Base-by-base conservation (phyloP, 2,797 vertebrate genomes). In the Alcedo atthis region DNA sequence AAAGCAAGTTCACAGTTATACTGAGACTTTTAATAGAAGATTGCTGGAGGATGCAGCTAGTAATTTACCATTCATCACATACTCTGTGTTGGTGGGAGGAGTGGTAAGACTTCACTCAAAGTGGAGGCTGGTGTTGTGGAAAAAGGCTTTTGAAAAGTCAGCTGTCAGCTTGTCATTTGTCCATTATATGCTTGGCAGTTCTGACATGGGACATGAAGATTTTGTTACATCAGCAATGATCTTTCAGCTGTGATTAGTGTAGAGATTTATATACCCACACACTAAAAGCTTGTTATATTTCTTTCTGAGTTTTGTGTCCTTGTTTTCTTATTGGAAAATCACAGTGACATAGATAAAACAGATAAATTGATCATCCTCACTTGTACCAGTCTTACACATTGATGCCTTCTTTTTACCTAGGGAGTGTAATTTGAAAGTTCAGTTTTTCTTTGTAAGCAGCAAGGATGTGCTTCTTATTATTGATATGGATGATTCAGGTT, bases 21-120 rank as follows among this genome's bases (percentile, higher is more conserved):
- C 24, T 59, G 46, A 62, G 43, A 75, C 74, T 85, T 85, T 91
- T 78, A 84, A 79, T 78, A 87, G 71, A 81, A 92, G 33, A 69
- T 54, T 69, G 55, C 40, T 74, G 74, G 43, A 88, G 42, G 26
- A 55, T 79, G 45, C 74, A 86, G 51, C 59, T 86, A 81, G 45
- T 33, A 94, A 89, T 91, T 87, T 89, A 87, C 20, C 2, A 1
- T 73, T 92, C 82, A 69, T 59, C 55, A 59, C 32, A 66, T 28
- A 19, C 12, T 58, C 58, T 79, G 22, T 92, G 85, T 87, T 94
- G 76, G 85, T 93, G 85, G 87, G 53, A 93, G 87, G 67, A 89
- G 84, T 88, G 85, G 80, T 74, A 89, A 91, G 8, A 13, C 45
- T 87, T 94, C 43, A 79, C 40, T 92, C 84, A 79, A 80, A 94